Percentiles rank a stretch among this genome's conserved stretches.
Evolutionary conservation across 2,888 invertebrate species (phyloP).

Genomic region (Matsumyia berberina): DNA sequence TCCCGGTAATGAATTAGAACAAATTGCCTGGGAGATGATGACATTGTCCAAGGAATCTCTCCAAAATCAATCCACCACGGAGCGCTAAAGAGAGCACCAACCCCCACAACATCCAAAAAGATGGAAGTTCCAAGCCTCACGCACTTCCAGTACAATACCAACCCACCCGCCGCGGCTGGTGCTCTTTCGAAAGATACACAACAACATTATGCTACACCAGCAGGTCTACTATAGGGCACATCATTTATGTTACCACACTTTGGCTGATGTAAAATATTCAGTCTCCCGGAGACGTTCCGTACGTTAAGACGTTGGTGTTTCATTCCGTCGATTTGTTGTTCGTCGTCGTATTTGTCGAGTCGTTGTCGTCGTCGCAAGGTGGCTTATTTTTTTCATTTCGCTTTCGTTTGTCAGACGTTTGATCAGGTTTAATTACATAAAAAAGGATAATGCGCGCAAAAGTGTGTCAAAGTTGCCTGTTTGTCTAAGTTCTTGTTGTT

Average conservation of each 20-base stretch:
- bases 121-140: conserved; percentile 15
- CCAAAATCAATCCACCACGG: conserved; percentile 30
- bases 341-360: conserved; percentile 11
- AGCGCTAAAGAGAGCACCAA: conserved; percentile 7
- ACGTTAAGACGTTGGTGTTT: conserved; percentile 78
- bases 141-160: conserved; percentile 45
- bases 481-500: neutral
- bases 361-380: conserved; percentile 50
- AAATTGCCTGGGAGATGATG: conserved; percentile 51
- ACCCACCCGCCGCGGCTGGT: conserved; percentile 29
- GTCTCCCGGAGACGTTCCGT: conserved; percentile 80
- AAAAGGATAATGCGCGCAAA: conserved; percentile 37
- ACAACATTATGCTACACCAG: conserved; percentile 22
- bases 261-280: conserved; percentile 77
- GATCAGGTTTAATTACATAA: conserved; percentile 7
- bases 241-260: conserved; percentile 70
- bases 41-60: conserved; percentile 45
- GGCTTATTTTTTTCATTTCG: conserved; percentile 17
- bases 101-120: neutral
- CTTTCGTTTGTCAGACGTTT: conserved; percentile 16
- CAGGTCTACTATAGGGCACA: conserved; percentile 51
- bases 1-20: conserved; percentile 40
- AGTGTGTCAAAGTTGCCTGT: neutral
- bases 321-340: conserved; percentile 54
- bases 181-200: conserved; percentile 63